phyloP scores from a whole-genome alignment of 1,140 invertebrate species.

The Hesperophylax magnus region DNA sequence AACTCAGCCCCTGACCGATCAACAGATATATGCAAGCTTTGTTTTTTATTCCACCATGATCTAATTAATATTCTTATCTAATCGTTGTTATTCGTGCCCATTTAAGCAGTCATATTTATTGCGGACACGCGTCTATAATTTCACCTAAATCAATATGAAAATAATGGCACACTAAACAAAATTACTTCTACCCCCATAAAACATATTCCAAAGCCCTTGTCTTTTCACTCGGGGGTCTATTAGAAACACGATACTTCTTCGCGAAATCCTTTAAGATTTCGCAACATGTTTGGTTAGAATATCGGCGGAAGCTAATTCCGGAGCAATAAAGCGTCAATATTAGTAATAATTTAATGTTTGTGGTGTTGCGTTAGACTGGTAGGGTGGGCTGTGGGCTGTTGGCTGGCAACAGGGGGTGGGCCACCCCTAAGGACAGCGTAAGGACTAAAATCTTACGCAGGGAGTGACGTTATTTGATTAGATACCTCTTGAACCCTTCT shows the following conservation, averaged over 20 bases:
- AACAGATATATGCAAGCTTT: too few relatives aligned
- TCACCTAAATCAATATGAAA: constrained; percentile 49
- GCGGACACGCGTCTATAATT: too few relatives aligned
- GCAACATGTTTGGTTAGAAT: constrained; percentile 28
- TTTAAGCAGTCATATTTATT: not conserved
- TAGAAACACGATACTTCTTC: constrained; percentile 26
- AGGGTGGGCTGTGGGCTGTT: not conserved
- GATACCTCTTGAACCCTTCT: constrained; percentile 35
- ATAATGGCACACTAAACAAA: constrained; percentile 47
- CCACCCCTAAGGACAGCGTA: constrained; percentile 2
- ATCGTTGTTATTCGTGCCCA: not conserved
- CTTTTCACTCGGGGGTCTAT: constrained; percentile 13
- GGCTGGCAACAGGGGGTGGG: not conserved
- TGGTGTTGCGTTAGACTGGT: not conserved
- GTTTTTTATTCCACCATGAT: not conserved
- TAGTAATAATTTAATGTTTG: constrained; percentile 49
- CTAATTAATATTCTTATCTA: too few relatives aligned
- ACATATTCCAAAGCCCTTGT: constrained; percentile 45
- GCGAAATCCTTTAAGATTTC: constrained; percentile 44
- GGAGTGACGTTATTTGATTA: constrained; percentile 48
- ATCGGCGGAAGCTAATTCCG: constrained; percentile 44
- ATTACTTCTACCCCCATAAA: constrained; percentile 53
- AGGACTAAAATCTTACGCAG: constrained; percentile 41
- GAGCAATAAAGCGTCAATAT: constrained; percentile 55
- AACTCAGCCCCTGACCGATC: too few relatives aligned